Percentiles rank a stretch among this genome's conserved stretches.
These are phyloP conservation scores for Bimastos eiseni DNA, from an alignment of 2,888 invertebrate genomes.

Conservation along the genomic window DNA sequence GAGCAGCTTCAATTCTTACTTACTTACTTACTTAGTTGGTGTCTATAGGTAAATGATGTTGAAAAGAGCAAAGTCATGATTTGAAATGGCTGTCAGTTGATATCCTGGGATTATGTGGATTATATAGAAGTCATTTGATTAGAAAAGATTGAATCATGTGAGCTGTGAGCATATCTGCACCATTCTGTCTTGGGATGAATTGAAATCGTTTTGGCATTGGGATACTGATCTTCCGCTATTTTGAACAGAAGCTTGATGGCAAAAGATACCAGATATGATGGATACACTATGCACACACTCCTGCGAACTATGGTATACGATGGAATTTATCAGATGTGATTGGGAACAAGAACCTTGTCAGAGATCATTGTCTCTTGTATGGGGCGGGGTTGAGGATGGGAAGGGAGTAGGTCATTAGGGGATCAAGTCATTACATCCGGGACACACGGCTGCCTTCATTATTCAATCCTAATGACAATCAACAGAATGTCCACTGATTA, in stretches of 20 bases:
- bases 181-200: not conserved
- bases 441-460: not conserved
- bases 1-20: too few species aligned
- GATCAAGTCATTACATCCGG: not conserved
- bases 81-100: too few species aligned
- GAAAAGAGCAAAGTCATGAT: too few species aligned
- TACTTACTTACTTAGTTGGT: too few species aligned
- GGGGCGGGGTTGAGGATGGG: too few species aligned
- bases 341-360: not conserved
- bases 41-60: not conserved
- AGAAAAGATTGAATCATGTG: too few species aligned
- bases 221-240: not conserved
- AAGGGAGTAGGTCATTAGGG: not conserved
- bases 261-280: not conserved
- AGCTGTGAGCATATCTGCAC: not conserved
- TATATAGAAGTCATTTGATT: too few species aligned
- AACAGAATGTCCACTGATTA: not conserved
- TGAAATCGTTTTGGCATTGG: not conserved
- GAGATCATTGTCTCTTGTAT: not conserved
- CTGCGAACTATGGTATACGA: not conserved
- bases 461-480: not conserved
- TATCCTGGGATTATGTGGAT: too few species aligned
- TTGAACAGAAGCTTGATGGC: not conserved
- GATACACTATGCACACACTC: not conserved
- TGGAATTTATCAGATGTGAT: not conserved